Evolutionary conservation across 2,797 vertebrate species (phyloP).

Genomic region (Kryptolebias ocellatus): DNA sequence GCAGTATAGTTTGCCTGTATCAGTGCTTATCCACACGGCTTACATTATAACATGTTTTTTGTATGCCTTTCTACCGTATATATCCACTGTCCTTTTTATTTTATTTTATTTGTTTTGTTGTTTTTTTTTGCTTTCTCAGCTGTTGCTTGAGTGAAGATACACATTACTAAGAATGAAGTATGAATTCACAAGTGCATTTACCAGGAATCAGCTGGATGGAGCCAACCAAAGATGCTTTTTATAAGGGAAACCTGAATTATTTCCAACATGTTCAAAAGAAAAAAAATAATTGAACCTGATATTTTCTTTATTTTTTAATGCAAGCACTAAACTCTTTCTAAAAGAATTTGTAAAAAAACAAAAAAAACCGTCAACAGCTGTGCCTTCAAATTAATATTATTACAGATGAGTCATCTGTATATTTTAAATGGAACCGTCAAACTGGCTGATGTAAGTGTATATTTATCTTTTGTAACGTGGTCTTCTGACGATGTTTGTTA

Average conservation of each 20-base stretch:
- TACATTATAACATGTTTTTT: constrained; percentile 26
- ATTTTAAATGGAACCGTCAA: constrained; percentile 30
- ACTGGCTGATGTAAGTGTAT: constrained; percentile 31
- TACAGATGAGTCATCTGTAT: constrained; percentile 19
- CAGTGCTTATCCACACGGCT: constrained; percentile 41
- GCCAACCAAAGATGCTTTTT: constrained; percentile 60
- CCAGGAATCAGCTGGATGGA: constrained; percentile 28
- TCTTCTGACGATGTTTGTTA: constrained; percentile 25
- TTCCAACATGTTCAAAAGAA: not conserved
- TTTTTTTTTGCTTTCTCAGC: constrained; percentile 12
- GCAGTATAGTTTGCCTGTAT: constrained; percentile 28
- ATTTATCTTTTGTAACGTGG: constrained; percentile 28
- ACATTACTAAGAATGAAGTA: constrained; percentile 69
- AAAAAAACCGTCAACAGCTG: constrained; percentile 18
- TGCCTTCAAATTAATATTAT: constrained; percentile 15
- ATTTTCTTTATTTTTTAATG: not conserved
- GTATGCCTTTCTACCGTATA: constrained; percentile 31
- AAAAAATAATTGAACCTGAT: not conserved
- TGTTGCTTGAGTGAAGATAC: constrained; percentile 50
- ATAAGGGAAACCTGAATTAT: constrained; percentile 49
- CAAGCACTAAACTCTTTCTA: constrained; percentile 9
- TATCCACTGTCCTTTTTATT: constrained; percentile 12
- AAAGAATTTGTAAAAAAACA: constrained; percentile 13
- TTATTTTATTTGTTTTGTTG: no score
- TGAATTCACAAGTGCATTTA: constrained; percentile 60